Evolutionary conservation across 2,888 invertebrate species (phyloP), one percentile per base, ranked within the genome.

Genomic region (Caenorhabditis wallacei): DNA sequence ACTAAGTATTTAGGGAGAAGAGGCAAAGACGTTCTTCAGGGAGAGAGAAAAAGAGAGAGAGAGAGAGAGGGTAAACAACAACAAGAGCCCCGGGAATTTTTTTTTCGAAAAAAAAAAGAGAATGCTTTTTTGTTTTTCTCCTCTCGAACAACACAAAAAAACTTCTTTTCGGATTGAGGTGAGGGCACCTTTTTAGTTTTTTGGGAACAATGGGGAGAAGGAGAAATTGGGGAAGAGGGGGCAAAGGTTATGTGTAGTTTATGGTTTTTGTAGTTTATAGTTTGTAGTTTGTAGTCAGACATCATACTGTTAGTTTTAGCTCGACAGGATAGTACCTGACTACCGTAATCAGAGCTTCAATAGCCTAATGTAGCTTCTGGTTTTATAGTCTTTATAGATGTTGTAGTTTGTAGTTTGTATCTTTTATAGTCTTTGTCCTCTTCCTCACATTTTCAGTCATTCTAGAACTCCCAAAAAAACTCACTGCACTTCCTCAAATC

Each of bases 401-500:
- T n/a, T 16, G 10, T 16, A 20, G 3, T 51, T 18, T 30, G 5
- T 30, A 30, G 20, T 51, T 30, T 66, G 48, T 24, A 51, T 64
- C 20, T 56, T 10, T 13, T 40, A 13, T 40, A 40, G 5, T 16
- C 40, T 48, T 48, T 24, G 24, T 13, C 11, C 16, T 10, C 13
- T 24, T 13, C 13, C 8, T 40, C 40, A 37, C n/a, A 18, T n/a
- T n/a, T 20, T n/a, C 13, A 43, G 13, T 35, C 1, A n/a, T n/a
- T n/a, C n/a, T n/a, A n/a, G n/a, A n/a, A n/a, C n/a, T n/a, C n/a
- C n/a, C n/a, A 26, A 20, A 54, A 48, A 48, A 1, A 80, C 80
- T 80, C 51, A 80, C 80, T 68, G 57, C 78, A 78, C 16, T 81
- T 75, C 16, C 56, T 43, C 57, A 85, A 48, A 26, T 85, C 85